Evolutionary conservation across 2,797 vertebrate species (phyloP).

Genomic region (Rhinella marina): DNA sequence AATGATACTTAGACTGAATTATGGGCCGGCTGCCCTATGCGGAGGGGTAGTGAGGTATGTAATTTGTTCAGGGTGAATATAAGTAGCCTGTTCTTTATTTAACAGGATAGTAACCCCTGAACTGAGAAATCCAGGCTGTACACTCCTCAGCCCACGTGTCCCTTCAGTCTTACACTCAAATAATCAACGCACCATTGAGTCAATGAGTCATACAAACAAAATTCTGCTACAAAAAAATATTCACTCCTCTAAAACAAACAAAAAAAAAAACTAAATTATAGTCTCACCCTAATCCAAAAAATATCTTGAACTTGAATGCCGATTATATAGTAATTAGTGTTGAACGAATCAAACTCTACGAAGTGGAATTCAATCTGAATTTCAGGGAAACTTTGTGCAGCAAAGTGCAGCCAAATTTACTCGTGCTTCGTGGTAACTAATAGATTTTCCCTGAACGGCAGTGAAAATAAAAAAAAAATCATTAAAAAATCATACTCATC

Average conservation of each 20-base stretch:
- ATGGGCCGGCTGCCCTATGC: constrained; percentile 78
- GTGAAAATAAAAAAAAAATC: no score
- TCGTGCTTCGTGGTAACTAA: no score
- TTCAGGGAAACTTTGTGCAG: no score
- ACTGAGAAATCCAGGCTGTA: constrained; percentile 60
- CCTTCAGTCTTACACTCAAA: background rate
- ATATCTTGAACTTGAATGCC: no score
- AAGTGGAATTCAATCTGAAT: background rate
- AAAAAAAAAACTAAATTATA: background rate
- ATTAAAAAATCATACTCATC: no score
- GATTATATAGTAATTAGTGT: background rate
- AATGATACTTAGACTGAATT: constrained; percentile 87
- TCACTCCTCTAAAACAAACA: background rate
- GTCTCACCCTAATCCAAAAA: background rate
- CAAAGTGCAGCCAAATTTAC: no score
- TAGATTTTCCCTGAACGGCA: no score
- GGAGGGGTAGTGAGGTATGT: constrained; percentile 72
- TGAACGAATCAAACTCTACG: no score
- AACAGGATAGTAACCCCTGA: constrained; percentile 71
- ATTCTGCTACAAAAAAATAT: background rate
- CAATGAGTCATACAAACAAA: background rate
- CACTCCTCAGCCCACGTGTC: background rate
- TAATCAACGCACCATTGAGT: background rate
- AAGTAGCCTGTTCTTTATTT: constrained; percentile 71
- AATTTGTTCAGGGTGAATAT: constrained; percentile 82